Base-by-base conservation (phyloP, 2,888 invertebrate genomes). In the Parascotia fuliginaria region DNA sequence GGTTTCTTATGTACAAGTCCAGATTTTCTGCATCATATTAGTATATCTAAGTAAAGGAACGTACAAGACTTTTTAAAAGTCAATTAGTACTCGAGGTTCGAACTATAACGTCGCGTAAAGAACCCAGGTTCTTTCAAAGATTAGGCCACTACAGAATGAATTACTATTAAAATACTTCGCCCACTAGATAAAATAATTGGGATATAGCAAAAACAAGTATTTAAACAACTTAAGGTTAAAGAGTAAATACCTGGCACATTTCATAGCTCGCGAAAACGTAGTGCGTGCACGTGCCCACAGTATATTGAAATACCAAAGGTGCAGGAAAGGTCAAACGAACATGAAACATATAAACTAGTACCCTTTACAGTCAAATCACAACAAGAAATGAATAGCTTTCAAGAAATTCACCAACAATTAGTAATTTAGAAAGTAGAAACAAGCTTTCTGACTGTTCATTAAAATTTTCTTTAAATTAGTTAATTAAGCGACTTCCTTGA, bases 311-410 rank as follows among this genome's bases (percentile, higher is more conserved):
- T 67, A 40, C 34, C 45, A 29, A 55, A 50, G 44, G 44, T 44
- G 48, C 52, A 60, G 64, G 52, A 63, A 65, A 67, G 55, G 56
- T 53, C 50, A 63, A 41, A 38, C 63, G 48, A 55, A 50, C 49
- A 48, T 47, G 47, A 49, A 48, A 41, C 13, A 66, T 59, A 45
- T 53, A 41, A 60, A 63, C 12, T 7, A 49, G 50, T 55, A 5
- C 60, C 60, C 53, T 66, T 41, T 36, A 40, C 44, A 41, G 27
- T 53, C 49, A 64, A n/a, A 63, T 63, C 59, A 55, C 13, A 52
- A 52, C 63, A 42, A 41, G 32, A 54, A 46, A 54, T 29, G 14
- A 31, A 15, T 31, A 54, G 50, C 46, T 60, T 67, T 44, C 37
- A n/a, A 42, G 29, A 46, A 66, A 48, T 36, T 50, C 46, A 34